phyloP scores from a whole-genome alignment of 2,888 invertebrate species.

The Theretra japonica region DNA sequence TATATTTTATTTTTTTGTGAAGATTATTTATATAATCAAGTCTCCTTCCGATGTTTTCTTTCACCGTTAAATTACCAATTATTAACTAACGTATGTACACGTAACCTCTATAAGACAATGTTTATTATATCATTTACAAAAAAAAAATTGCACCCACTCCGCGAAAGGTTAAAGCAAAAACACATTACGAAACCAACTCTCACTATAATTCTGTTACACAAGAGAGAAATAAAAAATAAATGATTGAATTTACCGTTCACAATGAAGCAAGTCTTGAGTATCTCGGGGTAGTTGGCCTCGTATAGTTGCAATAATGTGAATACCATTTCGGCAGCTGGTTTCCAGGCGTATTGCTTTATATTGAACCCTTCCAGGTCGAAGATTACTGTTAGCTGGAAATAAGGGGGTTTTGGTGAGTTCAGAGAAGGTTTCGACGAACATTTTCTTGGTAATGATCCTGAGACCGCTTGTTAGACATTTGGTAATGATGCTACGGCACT shows the following conservation, averaged over 20 bases:
- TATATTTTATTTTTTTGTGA: too few species aligned
- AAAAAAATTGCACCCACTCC: not conserved
- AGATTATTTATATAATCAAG: too few species aligned
- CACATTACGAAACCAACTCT: not conserved
- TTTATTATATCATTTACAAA: not conserved
- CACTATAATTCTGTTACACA: conserved; percentile 7
- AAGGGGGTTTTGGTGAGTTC: too few species aligned
- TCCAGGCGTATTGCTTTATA: conserved; percentile 92
- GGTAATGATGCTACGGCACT: too few species aligned
- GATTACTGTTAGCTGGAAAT: conserved; percentile 86
- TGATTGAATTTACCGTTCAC: conserved; percentile 88
- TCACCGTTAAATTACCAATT: too few species aligned
- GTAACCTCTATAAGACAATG: not conserved
- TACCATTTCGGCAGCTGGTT: conserved; percentile 93
- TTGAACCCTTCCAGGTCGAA: conserved; percentile 92
- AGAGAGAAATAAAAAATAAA: conserved; percentile 28
- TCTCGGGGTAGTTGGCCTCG: conserved; percentile 97
- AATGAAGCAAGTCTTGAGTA: conserved; percentile 93
- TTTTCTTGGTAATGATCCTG: too few species aligned
- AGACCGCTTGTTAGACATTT: too few species aligned
- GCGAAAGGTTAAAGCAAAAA: not conserved
- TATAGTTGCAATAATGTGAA: conserved; percentile 93
- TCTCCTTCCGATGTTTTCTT: too few species aligned
- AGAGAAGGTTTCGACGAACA: too few species aligned
- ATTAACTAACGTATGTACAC: too few species aligned